These are phyloP conservation scores for Piprites chloris DNA, from an alignment of 2,113 vertebrate genomes.

Conservation along the genomic window DNA sequence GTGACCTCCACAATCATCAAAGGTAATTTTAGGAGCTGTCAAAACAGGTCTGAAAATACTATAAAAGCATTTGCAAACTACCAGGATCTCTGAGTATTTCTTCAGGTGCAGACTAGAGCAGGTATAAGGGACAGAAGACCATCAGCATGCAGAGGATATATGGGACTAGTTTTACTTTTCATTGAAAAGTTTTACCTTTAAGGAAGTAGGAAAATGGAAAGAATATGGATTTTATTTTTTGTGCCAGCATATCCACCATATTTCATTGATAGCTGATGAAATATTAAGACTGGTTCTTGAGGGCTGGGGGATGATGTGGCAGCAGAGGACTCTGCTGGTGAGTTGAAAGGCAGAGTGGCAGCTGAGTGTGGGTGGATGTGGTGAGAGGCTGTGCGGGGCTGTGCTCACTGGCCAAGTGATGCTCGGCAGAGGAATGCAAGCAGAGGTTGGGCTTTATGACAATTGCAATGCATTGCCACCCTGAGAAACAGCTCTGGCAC, in stretches of 20 bases:
- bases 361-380: not conserved
- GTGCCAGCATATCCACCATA: not conserved
- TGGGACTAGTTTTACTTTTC: not conserved
- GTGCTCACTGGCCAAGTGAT: fast-evolving
- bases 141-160: not conserved
- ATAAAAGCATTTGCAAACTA: not conserved
- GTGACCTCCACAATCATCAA: not conserved
- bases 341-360: not conserved
- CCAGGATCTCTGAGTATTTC: not conserved
- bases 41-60: not conserved
- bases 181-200: not conserved
- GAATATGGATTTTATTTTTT: not conserved
- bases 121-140: not conserved
- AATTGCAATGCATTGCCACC: not conserved
- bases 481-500: not conserved
- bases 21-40: not conserved
- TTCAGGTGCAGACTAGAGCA: not conserved
- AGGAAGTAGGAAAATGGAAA: not conserved
- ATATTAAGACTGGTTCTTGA: not conserved
- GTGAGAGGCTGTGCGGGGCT: not conserved
- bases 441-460: not conserved
- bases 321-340: not conserved
- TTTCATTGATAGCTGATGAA: not conserved
- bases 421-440: not conserved
- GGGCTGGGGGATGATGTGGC: fast-evolving